phyloP scores from a whole-genome alignment of 2,888 invertebrate species.

The Liopterus haemorrhoidalis region DNA sequence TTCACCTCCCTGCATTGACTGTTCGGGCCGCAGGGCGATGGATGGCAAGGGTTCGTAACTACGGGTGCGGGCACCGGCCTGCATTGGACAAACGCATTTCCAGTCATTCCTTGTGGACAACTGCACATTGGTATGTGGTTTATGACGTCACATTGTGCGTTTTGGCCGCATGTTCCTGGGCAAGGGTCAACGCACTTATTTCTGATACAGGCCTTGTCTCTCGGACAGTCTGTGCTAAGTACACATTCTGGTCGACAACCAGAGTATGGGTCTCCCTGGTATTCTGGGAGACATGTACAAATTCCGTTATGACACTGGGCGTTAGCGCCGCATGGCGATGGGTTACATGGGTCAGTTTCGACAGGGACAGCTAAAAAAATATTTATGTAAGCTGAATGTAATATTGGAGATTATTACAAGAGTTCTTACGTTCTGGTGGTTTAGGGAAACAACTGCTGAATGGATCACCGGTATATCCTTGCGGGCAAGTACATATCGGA shows the following conservation, averaged over 20 bases:
- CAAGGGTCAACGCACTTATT: slow-evolving; percentile 68
- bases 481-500: slow-evolving; percentile 62
- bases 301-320: slow-evolving; percentile 59
- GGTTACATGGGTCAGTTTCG: slow-evolving; percentile 54
- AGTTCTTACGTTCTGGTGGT: slow-evolving; percentile 13
- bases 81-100: slow-evolving; percentile 55
- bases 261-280: slow-evolving; percentile 61
- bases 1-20: slow-evolving; percentile 39
- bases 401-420: slow-evolving; percentile 2
- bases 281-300: slow-evolving; percentile 57
- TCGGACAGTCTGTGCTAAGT: slow-evolving; percentile 59
- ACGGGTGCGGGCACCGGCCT: slow-evolving; percentile 47
- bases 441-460: slow-evolving; percentile 58
- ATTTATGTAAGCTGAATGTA: neutral
- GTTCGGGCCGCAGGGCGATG: slow-evolving; percentile 39
- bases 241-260: slow-evolving; percentile 70
- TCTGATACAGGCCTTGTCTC: slow-evolving; percentile 58
- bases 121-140: slow-evolving; percentile 75
- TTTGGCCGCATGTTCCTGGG: slow-evolving; percentile 67
- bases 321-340: slow-evolving; percentile 73
- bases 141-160: slow-evolving; percentile 68
- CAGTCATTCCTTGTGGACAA: slow-evolving; percentile 61
- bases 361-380: slow-evolving; percentile 7
- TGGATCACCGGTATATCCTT: slow-evolving; percentile 54
- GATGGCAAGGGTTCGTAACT: slow-evolving; percentile 40